These are phyloP conservation scores for Crocallis elinguaria DNA, from an alignment of 2,888 invertebrate genomes.

Conservation along the genomic window DNA sequence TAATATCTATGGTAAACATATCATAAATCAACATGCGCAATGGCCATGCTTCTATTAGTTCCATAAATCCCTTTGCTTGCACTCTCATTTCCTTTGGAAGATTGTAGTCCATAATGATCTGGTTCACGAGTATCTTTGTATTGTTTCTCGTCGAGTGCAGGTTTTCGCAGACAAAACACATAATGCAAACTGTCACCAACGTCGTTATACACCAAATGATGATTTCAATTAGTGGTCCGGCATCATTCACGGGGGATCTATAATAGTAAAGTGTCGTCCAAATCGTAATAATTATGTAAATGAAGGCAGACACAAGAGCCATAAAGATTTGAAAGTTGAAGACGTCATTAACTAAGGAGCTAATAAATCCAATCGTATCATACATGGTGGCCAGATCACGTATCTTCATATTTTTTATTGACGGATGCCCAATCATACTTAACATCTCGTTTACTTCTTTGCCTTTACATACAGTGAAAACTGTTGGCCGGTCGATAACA, in stretches of 20 bases:
- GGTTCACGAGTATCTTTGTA: constrained; percentile 60
- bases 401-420: constrained; percentile 51
- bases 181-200: constrained; percentile 48
- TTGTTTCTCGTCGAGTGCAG: constrained; percentile 50
- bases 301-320: constrained; percentile 60
- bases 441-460: constrained; percentile 37
- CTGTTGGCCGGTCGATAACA: constrained; percentile 30
- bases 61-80: constrained; percentile 68
- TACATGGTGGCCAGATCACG: constrained; percentile 57
- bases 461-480: constrained; percentile 45
- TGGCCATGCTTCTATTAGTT: constrained; percentile 64
- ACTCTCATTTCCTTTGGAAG: constrained; percentile 58
- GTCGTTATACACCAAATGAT: constrained; percentile 54
- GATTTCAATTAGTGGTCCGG: constrained; percentile 46
- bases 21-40: constrained; percentile 57
- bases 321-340: constrained; percentile 67
- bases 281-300: constrained; percentile 59
- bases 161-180: constrained; percentile 59
- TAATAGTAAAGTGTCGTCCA: constrained; percentile 59
- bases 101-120: constrained; percentile 66
- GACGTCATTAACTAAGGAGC: constrained; percentile 52
- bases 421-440: constrained; percentile 47
- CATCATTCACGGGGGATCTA: constrained; percentile 39
- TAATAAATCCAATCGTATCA: constrained; percentile 55
- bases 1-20: constrained; percentile 68